Evolutionary conservation across 2,113 vertebrate genomes (phyloP).

Genomic region (Caracal caracal): DNA sequence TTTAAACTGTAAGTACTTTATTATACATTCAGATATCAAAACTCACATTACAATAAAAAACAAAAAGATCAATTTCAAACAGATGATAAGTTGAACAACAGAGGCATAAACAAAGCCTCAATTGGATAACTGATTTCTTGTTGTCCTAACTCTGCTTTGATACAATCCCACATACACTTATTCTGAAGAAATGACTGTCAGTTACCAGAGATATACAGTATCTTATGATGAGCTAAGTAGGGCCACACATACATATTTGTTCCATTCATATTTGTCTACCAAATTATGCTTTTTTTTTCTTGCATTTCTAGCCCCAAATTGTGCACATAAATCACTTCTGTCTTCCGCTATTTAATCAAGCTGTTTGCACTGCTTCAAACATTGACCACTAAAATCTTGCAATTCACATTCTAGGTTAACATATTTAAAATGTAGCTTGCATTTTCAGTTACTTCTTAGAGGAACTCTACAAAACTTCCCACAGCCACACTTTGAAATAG

Average conservation of each 20-base stretch:
- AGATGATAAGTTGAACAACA: background rate
- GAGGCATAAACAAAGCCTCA: conserved; percentile 14
- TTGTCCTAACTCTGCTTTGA: background rate
- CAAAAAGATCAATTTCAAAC: background rate
- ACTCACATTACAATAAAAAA: background rate
- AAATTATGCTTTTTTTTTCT: conserved; percentile 19
- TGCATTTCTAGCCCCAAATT: background rate
- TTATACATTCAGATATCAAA: background rate
- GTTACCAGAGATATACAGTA: background rate
- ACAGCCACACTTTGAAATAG: background rate
- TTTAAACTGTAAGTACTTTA: conserved; percentile 16
- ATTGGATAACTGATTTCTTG: background rate
- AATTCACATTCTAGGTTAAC: conserved; percentile 1
- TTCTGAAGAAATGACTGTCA: background rate
- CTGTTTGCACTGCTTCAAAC: background rate
- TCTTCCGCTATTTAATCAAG: background rate
- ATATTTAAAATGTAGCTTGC: background rate
- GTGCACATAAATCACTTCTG: background rate
- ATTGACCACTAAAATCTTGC: background rate
- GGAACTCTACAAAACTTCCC: background rate
- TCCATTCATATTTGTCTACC: background rate
- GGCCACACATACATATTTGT: background rate
- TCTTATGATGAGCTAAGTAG: background rate
- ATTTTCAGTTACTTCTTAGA: conserved; percentile 36
- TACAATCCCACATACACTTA: background rate